phyloP scores from a whole-genome alignment of 2,888 invertebrate species.

The Ligdia adustata region DNA sequence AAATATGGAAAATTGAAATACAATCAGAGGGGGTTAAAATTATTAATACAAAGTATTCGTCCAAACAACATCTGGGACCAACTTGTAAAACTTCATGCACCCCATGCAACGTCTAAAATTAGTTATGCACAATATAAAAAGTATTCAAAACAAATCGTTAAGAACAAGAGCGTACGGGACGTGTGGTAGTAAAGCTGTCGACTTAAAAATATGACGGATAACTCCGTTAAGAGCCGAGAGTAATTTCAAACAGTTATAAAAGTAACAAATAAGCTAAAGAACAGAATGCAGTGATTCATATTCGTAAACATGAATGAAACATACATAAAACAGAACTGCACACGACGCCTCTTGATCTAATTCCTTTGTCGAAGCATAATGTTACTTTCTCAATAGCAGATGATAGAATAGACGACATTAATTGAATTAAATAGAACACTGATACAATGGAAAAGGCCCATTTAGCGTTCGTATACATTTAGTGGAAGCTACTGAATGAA shows the following conservation, averaged over 20 bases:
- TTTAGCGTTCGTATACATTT: not conserved
- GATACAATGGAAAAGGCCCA: slow-evolving; percentile 2
- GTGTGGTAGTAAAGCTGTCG: slow-evolving; percentile 10
- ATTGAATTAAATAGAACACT: slow-evolving; percentile 2
- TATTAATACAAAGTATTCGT: not conserved
- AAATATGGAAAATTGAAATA: too few relatives aligned
- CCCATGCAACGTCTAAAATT: slow-evolving; percentile 28
- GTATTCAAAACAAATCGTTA: slow-evolving; percentile 15
- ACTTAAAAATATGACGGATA: slow-evolving; percentile 1
- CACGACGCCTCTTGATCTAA: not conserved
- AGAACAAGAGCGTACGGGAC: not conserved
- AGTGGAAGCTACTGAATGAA: slow-evolving; percentile 6
- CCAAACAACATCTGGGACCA: slow-evolving; percentile 28
- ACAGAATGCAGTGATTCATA: slow-evolving; percentile 11
- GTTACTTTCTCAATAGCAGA: not conserved
- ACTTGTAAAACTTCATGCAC: slow-evolving; percentile 8
- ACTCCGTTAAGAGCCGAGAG: not conserved
- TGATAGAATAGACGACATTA: not conserved
- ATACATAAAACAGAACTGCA: not conserved
- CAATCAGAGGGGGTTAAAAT: not conserved
- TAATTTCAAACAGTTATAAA: slow-evolving; percentile 12
- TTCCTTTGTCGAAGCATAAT: not conserved
- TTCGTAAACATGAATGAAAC: slow-evolving; percentile 7
- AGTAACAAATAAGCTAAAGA: slow-evolving; percentile 10
- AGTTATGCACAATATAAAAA: slow-evolving; percentile 17